Evolutionary conservation across 2,888 invertebrate species (phyloP).

Genomic region (Vannuccia rotundouncinata): DNA sequence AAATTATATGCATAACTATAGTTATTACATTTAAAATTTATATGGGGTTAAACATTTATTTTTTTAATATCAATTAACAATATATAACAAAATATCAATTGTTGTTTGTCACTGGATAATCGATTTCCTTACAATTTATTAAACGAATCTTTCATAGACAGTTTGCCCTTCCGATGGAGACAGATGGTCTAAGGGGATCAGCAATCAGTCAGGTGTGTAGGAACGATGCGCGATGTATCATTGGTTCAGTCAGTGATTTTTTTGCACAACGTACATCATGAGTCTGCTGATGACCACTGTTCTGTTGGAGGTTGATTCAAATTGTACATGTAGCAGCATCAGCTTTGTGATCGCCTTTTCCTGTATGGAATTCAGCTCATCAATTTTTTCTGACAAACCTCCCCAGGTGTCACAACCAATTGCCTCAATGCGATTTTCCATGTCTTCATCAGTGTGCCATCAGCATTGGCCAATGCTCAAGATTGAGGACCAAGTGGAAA

Average conservation of each 20-base stretch:
- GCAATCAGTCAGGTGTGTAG: constrained; percentile 10
- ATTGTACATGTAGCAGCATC: constrained; percentile 12
- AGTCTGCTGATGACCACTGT: background rate
- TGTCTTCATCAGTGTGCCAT: background rate
- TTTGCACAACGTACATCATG: background rate
- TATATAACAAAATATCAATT: too few species aligned
- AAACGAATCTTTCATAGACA: too few species aligned
- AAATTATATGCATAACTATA: too few species aligned
- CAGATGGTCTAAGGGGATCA: constrained; percentile 16
- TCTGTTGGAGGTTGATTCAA: background rate
- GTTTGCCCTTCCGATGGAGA: constrained; percentile 12
- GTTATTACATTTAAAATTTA: too few species aligned
- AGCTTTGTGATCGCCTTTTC: constrained; percentile 13
- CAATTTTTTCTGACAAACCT: background rate
- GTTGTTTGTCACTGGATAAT: too few species aligned
- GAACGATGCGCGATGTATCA: background rate
- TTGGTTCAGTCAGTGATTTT: constrained; percentile 1
- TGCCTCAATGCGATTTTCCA: background rate
- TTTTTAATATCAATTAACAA: too few species aligned
- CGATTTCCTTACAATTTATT: too few species aligned
- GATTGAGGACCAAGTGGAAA: constrained; percentile 1
- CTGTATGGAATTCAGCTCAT: constrained; percentile 21
- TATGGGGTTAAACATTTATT: too few species aligned
- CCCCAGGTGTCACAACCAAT: constrained; percentile 4
- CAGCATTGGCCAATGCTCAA: constrained; percentile 4